Percentiles rank a stretch among this genome's conserved stretches.
Conservation (phyloP, 1,140 invertebrate species). For the Drosophila aff. region DNA sequence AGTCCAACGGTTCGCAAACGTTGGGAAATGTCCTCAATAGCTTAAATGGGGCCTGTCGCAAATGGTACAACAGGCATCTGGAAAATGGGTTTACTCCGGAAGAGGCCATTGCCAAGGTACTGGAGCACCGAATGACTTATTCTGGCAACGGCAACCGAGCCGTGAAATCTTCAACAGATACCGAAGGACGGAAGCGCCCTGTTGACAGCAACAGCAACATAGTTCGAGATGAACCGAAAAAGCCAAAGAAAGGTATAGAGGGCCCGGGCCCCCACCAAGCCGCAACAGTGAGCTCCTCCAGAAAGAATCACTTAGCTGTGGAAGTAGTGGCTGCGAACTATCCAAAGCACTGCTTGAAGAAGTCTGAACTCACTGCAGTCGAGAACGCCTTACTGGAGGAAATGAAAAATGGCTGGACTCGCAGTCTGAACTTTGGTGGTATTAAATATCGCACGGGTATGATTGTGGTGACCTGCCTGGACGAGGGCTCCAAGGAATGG, state of each 20-base stretch:
- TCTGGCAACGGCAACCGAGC: too few relatives aligned
- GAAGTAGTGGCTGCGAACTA: neutral
- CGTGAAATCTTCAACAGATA: too few relatives aligned
- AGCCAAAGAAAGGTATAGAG: neutral
- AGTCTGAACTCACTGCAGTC: neutral
- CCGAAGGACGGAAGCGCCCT: conserved; percentile 4
- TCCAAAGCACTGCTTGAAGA: neutral
- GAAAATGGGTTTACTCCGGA: neutral
- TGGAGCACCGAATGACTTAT: neutral
- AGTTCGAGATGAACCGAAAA: neutral
- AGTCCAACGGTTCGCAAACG: too few relatives aligned
- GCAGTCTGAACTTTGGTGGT: conserved; percentile 13
- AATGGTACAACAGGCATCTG: conserved; percentile 14
- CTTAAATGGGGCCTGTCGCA: neutral
- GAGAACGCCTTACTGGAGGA: conserved; percentile 4
- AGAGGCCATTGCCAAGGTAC: conserved; percentile 4
- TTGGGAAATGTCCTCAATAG: neutral
- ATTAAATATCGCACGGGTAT: conserved; percentile 3
- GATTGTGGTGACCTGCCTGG: conserved; percentile 1
- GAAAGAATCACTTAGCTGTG: neutral
- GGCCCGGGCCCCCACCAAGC: rapidly evolving
- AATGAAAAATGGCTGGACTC: conserved; percentile 20
- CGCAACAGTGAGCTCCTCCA: neutral
- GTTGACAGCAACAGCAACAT: neutral
- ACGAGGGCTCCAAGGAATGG: conserved; percentile 10